Base-by-base conservation (phyloP, 2,888 invertebrate species). In the Acrobasis repandana region DNA sequence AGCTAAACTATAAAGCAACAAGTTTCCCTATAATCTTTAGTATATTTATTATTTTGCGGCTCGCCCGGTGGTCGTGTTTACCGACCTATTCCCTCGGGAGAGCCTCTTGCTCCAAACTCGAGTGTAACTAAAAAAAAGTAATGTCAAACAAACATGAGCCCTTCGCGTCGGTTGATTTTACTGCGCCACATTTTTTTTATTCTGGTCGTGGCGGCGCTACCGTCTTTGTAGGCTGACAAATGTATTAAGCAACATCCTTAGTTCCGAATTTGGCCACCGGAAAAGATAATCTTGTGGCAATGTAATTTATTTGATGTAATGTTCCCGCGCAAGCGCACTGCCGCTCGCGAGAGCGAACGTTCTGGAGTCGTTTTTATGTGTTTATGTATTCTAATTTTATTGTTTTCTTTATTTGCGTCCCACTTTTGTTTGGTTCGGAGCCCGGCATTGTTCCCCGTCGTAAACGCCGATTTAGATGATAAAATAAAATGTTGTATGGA, bases 331-430 rank as follows among this genome's bases (percentile, higher is more conserved):
- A 85, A 84, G 88, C 86, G 85, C 77, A 43, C 68, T 63, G 60
- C 61, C 60, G 64, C 77, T 82, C 80, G 80, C 77, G 67, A 77
- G 76, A 28, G 28, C 77, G 82, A 83, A 82, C 80, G 80, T 80
- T 86, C 89, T 84, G 86, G 84, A 84, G 83, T 82, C 75, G 85
- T 86, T 90, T 85, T 90, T 90, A 90, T 90, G 90, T 90, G 90
- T 91, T 90, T 90, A 89, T 90, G 86, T 91, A 92, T 91, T 92
- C 91, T 90, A 91, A 91, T 92, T 92, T 91, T 91, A 92, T 92
- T 92, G 92, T 92, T 89, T 91, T 90, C 91, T 90, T 92, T 91
- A 90, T 92, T 92, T 88, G 91, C 91, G 92, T 88, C 86, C 91
- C 91, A 92, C 92, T 92, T 92, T 91, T 89, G 90, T 91, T 88